Evolutionary conservation across 30 jellyfish, hydroid and myxozoan genomes (phyloP), one percentile per base, ranked within the genome.

Genomic region (Pseudorhiza aurosa): DNA sequence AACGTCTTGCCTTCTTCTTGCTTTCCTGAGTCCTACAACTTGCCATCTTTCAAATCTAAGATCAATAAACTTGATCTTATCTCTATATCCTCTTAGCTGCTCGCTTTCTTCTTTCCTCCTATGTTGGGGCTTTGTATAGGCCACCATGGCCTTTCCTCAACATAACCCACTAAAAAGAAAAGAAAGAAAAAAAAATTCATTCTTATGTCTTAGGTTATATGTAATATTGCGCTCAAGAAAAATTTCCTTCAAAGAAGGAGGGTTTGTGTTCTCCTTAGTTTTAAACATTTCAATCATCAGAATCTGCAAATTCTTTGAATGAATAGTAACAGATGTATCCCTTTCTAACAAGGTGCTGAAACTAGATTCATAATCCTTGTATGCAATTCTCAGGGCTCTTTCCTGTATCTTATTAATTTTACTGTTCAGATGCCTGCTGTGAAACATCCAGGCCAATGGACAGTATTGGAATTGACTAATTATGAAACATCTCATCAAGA

Each of bases 361-460:
- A 37, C 60, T 49, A 51, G 85, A 46, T 21, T 72, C 46, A 46
- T 27, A 46, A 42, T 47, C 85, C 37, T 22, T 50, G 37, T 19
- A 28, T 0, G 85, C 51, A 0, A 32, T 50, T 53, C 85, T 46
- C 72, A 49, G 59, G 46, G 85, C 73, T 47, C 73, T 72, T 32
- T 72, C 85, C 1, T 46, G 39, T 10, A 47, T 45, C 50, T 36
- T 46, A 22, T 46, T 18, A 35, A 56, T 57, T 40, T 59, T 17
- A 6, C 17, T 4, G 31, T 47, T 27, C 39, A 72, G 21, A 18
- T 72, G 56, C 44, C 72, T 50, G 26, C 69, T 43, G 65, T 75
- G 78, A 29, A 56, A 75, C 68, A 56, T 56, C 88, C 62, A 50
- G 32, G 36, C 87, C 31, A 73, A 44, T 31, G 87, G 87, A 57